phyloP scores from a whole-genome alignment of 2,113 vertebrate genomes.

The Zosterops japonicus region DNA sequence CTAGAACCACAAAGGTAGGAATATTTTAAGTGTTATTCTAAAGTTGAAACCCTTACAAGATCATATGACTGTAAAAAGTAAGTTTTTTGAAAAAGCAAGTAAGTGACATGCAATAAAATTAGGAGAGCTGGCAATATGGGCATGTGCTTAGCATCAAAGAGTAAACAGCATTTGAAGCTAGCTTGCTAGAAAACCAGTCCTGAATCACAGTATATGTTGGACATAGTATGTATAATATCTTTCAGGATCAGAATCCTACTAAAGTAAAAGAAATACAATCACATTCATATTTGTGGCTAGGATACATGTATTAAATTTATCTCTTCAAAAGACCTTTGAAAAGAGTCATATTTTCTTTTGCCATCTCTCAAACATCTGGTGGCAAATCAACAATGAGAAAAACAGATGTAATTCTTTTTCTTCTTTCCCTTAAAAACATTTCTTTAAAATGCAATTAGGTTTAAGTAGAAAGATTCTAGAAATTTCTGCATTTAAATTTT shows the following conservation, averaged over 20 bases:
- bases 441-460: background rate
- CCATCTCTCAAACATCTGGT: background rate
- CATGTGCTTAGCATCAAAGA: background rate
- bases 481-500: slow-evolving; percentile 5
- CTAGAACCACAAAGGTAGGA: background rate
- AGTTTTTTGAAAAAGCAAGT: background rate
- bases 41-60: background rate
- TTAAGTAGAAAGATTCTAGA: background rate
- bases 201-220: background rate
- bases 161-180: background rate
- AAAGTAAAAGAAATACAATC: background rate
- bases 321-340: background rate
- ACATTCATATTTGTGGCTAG: background rate
- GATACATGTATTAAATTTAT: background rate
- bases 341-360: background rate
- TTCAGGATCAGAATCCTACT: background rate
- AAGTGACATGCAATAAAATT: slow-evolving; percentile 1
- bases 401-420: background rate
- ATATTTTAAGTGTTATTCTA: background rate
- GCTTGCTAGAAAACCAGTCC: background rate
- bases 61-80: background rate
- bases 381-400: background rate
- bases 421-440: background rate
- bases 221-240: background rate
- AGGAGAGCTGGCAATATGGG: background rate